These are phyloP conservation scores for Saccostrea glomerata DNA, from an alignment of 1,140 invertebrate genomes.

Conservation along the genomic window DNA sequence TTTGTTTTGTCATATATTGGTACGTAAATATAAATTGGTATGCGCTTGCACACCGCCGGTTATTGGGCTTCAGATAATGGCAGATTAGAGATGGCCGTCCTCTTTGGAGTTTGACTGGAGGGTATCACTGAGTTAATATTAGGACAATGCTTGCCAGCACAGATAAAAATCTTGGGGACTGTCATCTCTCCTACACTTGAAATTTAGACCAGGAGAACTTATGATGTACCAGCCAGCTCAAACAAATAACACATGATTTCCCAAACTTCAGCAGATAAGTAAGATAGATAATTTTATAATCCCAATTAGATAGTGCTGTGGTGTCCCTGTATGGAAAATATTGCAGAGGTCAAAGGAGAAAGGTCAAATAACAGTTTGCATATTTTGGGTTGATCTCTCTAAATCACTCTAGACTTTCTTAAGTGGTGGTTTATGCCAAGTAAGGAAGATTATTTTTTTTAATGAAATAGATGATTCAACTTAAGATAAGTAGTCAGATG, in stretches of 20 bases:
- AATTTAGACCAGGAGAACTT: slow-evolving; percentile 16
- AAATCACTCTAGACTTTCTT: not conserved
- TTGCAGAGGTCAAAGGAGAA: not conserved
- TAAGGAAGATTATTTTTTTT: not conserved
- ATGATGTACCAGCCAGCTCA: slow-evolving; percentile 7
- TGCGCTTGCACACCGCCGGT: not conserved
- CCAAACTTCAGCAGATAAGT: not conserved
- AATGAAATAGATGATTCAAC: not conserved
- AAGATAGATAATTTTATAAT: slow-evolving; percentile 20
- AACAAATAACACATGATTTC: slow-evolving; percentile 30
- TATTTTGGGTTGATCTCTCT: not conserved
- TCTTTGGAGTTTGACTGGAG: slow-evolving; percentile 41
- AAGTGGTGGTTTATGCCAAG: not conserved
- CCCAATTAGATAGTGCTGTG: slow-evolving; percentile 3
- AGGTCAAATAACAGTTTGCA: not conserved
- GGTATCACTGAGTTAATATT: slow-evolving; percentile 44
- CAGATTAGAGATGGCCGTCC: not conserved
- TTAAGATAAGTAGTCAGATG: not conserved
- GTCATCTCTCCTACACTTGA: slow-evolving; percentile 19
- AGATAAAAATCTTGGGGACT: slow-evolving; percentile 19
- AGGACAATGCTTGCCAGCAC: not conserved
- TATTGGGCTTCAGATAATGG: slow-evolving; percentile 14
- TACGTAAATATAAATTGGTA: slow-evolving; percentile 32
- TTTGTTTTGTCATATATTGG: slow-evolving; percentile 38
- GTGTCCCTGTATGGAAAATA: not conserved